Evolutionary conservation across 2,797 vertebrate genomes (phyloP), one percentile per base, ranked within the genome.

Genomic region (Tapirus indicus): DNA sequence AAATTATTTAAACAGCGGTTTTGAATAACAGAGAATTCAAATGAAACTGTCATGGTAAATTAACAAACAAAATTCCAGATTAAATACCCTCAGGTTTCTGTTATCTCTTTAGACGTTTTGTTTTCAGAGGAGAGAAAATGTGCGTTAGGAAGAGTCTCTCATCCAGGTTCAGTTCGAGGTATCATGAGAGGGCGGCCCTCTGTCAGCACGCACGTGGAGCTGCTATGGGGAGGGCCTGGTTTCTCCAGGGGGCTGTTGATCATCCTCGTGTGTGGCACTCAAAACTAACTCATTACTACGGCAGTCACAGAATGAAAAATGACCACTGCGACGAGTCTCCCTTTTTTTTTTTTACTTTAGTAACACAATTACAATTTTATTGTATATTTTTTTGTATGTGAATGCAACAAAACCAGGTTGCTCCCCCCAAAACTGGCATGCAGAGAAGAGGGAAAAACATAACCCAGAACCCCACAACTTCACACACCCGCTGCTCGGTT

Each of bases 221-320:
- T 16, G 49, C 49, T 16, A 16, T 4, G 49, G 49, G 49, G 49
- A 14, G 49, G 49, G 12, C 49, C 49, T 52, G 49, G 49, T 16
- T 16, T 91, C 82, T 88, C 35, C 29, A 3, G 27, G 62, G 49
- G 62, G 49, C 62, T 71, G 35, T 94, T 86, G 91, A 41, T 94
- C 79, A 96, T 64, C 72, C 54, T 56, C 1, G 0, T 5, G 47
- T 29, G n/a, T 38, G 8, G 27, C 66, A 9, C 77, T 80, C 82
- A 93, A 96, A 91, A 91, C n/a, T 8, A 69, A 49, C 78, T 97
- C 74, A 91, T 91, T 94, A 79, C 82, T 54, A 20, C 14, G 79
- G 47, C 54, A 64, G 91, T 82, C 90, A 75, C 49, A 95, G 74
- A 77, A 94, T 72, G 83, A 95, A 88, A 80, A 94, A 92, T 86